Conservation (phyloP, 2,888 invertebrate genomes). For the Parnassius mnemosyne region DNA sequence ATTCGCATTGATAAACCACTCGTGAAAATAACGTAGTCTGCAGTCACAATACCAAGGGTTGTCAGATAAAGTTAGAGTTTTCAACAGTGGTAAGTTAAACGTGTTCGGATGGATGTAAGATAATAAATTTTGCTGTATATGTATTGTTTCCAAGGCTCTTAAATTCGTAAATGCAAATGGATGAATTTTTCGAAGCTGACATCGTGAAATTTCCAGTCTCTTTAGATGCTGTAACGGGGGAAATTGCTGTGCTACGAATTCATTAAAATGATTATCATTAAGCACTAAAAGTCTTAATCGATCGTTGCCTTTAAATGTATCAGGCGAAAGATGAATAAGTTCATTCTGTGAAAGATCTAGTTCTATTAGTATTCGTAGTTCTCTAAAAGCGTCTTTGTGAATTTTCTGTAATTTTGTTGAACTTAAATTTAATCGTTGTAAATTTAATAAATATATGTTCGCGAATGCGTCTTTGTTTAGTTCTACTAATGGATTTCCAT, state of each 20-base stretch:
- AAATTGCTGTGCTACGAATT: conserved; percentile 88
- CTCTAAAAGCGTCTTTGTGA: conserved; percentile 90
- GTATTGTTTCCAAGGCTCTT: conserved; percentile 88
- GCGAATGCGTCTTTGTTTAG: conserved; percentile 89
- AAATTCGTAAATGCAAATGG: conserved; percentile 88
- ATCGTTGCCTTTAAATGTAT: conserved; percentile 91
- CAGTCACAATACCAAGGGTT: conserved; percentile 97
- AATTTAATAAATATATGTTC: conserved; percentile 88
- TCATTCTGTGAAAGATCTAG: conserved; percentile 92
- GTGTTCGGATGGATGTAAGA: conserved; percentile 80
- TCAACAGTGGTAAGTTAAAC: conserved; percentile 79
- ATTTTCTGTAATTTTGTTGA: conserved; percentile 86
- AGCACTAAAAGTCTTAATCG: conserved; percentile 88
- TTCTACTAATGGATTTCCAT: conserved; percentile 87
- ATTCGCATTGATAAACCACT: conserved; percentile 90
- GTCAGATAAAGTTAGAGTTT: conserved; percentile 89
- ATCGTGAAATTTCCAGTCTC: conserved; percentile 89
- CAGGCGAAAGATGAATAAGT: conserved; percentile 85
- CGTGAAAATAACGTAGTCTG: conserved; percentile 88
- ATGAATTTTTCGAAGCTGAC: conserved; percentile 86
- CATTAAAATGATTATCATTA: conserved; percentile 89
- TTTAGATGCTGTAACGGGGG: conserved; percentile 89
- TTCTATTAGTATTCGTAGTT: conserved; percentile 91
- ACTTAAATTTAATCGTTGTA: conserved; percentile 90
- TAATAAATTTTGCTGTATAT: conserved; percentile 89